These are phyloP conservation scores for Penelope pileata DNA, from an alignment of 2,113 vertebrate species.

Conservation along the genomic window DNA sequence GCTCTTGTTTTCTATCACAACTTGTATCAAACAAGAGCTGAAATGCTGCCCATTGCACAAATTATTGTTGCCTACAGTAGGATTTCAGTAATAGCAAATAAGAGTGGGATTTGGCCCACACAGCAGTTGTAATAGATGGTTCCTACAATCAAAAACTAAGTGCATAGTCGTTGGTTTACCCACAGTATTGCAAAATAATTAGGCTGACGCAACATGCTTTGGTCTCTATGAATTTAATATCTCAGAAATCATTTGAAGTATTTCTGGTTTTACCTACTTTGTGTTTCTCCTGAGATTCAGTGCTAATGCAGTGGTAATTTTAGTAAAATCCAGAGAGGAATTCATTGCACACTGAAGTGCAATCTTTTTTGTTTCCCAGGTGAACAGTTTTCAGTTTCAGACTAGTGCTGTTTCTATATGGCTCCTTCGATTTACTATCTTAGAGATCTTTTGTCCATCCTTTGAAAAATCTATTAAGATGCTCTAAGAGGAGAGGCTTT, in stretches of 20 bases:
- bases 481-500: not conserved
- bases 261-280: not conserved
- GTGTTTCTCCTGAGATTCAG: not conserved
- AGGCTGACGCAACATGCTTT: not conserved
- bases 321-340: not conserved
- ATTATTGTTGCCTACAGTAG: not conserved
- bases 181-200: not conserved
- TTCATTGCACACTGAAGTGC: not conserved
- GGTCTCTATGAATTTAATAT: not conserved
- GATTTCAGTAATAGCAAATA: not conserved
- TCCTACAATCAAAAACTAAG: not conserved
- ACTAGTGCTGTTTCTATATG: not conserved
- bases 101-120: not conserved
- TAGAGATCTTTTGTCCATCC: not conserved
- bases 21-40: not conserved
- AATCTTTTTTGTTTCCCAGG: not conserved
- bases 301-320: not conserved
- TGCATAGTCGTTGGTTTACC: not conserved
- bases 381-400: not conserved
- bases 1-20: not conserved
- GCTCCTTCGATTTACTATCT: not conserved
- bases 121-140: not conserved
- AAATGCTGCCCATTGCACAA: conserved; percentile 16
- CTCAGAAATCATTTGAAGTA: not conserved
- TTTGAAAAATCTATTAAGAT: not conserved